Evolutionary conservation across 2,113 vertebrate species (phyloP).

Genomic region (Elgaria multicarinata): DNA sequence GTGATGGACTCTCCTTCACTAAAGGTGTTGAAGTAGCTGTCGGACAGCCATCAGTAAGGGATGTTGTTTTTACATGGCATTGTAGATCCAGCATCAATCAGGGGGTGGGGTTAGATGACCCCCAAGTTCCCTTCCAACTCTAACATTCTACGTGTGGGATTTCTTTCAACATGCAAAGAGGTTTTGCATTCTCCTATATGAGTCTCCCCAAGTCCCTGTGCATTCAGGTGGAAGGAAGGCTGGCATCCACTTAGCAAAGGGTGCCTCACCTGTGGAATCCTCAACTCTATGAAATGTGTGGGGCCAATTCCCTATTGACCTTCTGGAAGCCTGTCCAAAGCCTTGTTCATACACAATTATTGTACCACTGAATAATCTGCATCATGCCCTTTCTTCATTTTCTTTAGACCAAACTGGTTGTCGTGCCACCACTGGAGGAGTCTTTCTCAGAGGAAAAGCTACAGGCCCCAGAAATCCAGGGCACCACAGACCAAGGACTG

Average conservation of each 20-base stretch:
- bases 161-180: not conserved
- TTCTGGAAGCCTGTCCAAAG: not conserved
- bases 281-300: not conserved
- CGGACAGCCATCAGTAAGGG: not conserved
- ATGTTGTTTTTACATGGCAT: not conserved
- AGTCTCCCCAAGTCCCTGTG: not conserved
- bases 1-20: not conserved
- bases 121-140: not conserved
- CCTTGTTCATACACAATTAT: not conserved
- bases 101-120: not conserved
- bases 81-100: not conserved
- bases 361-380: no score
- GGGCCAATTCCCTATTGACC: not conserved
- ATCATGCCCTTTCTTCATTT: not conserved
- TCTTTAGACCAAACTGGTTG: not conserved
- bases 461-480: no score
- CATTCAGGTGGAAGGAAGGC: not conserved
- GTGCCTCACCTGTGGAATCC: not conserved
- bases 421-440: no score
- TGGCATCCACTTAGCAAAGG: not conserved
- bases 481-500: no score
- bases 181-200: not conserved
- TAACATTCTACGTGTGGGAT: not conserved
- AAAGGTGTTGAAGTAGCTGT: not conserved
- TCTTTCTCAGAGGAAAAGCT: no score